Evolutionary conservation across 2,797 vertebrate species (phyloP).

Genomic region (Neomorphus geoffroyi): DNA sequence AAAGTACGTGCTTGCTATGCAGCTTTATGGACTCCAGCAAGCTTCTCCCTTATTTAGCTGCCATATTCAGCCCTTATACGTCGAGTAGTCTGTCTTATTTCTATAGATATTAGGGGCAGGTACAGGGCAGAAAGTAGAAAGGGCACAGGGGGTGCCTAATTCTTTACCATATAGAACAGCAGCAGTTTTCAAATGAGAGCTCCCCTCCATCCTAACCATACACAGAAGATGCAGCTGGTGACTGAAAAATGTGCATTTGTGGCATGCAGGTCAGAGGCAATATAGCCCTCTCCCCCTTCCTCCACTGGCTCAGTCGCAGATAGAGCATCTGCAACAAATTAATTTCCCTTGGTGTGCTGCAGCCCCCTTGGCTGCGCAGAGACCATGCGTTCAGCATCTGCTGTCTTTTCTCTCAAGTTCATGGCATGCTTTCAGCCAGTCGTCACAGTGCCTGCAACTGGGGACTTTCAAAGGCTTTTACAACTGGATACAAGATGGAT

Average conservation of each 20-base stretch:
- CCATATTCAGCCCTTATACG: neutral
- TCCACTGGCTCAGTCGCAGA: neutral
- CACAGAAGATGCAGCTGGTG: neutral
- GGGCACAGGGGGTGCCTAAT: neutral
- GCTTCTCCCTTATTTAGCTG: neutral
- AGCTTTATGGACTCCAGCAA: neutral
- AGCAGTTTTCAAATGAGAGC: neutral
- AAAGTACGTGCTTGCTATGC: neutral
- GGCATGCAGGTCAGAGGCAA: neutral
- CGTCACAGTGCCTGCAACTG: neutral
- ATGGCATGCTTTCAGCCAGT: neutral
- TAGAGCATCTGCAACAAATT: conserved; percentile 30
- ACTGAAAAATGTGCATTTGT: neutral
- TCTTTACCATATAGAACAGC: neutral
- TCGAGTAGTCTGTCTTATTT: neutral
- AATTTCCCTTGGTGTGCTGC: neutral
- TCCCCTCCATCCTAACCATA: neutral
- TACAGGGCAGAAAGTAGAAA: neutral
- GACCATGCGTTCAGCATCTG: neutral
- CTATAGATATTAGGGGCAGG: neutral
- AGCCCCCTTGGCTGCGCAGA: neutral
- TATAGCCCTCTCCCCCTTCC: neutral
- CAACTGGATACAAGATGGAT: neutral
- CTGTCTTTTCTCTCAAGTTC: neutral
- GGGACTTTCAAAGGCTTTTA: neutral